A percentile compares a stretch with the other conserved stretches of the same genome.
phyloP scores from a whole-genome alignment of 2,888 invertebrate species.

The Lepas anatifera region DNA sequence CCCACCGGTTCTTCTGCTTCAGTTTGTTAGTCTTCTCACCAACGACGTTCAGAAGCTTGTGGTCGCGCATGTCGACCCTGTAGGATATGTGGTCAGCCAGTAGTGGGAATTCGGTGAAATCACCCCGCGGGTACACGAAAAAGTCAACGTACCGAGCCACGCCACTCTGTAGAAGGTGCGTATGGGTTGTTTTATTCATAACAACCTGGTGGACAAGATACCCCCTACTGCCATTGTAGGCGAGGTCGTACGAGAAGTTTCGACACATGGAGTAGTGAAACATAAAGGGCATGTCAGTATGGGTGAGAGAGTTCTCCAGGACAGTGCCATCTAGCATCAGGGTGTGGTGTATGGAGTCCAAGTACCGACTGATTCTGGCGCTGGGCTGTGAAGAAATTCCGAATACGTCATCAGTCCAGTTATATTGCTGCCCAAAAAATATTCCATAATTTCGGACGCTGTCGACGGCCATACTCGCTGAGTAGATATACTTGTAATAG shows the following conservation, averaged over 20 bases:
- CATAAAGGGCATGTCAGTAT: background rate
- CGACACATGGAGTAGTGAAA: background rate
- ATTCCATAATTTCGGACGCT: background rate
- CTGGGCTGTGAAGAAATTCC: background rate
- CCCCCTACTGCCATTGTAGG: background rate
- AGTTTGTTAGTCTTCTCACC: background rate
- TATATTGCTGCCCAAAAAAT: background rate
- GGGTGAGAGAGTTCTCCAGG: background rate
- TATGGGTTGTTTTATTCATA: background rate
- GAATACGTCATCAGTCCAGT: background rate
- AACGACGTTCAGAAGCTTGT: background rate
- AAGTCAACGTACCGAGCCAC: background rate
- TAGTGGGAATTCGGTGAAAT: background rate
- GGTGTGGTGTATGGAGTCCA: background rate
- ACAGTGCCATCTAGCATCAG: background rate
- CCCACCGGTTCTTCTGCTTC: background rate
- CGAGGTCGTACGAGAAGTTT: background rate
- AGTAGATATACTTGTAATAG: background rate
- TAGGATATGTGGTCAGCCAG: background rate
- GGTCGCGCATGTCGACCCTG: background rate
- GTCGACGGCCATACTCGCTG: background rate
- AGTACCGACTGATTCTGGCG: background rate
- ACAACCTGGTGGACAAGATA: background rate
- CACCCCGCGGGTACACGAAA: background rate
- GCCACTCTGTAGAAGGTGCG: background rate